Conservation (phyloP, 2,113 vertebrate genomes). For the Erinaceus europaeus region DNA sequence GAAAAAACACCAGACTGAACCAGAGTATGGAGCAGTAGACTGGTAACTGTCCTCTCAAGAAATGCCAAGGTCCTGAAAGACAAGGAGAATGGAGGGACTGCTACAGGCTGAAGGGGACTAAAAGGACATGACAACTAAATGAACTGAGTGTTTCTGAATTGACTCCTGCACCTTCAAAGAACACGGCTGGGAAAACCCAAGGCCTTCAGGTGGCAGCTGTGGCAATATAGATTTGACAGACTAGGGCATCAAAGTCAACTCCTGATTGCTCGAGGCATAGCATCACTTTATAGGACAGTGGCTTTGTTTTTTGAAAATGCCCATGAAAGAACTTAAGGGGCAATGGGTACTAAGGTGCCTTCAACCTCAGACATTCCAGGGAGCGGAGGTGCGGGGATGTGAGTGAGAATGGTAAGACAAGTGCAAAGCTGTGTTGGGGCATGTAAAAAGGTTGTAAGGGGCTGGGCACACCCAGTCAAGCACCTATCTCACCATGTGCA, state of each 20-base stretch:
- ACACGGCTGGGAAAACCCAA: fast-evolving
- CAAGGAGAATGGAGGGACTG: neutral
- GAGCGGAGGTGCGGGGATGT: neutral
- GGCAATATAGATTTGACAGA: neutral
- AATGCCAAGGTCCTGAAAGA: neutral
- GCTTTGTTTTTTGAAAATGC: neutral
- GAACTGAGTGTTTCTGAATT: neutral
- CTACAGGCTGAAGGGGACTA: neutral
- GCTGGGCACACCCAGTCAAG: too few relatives aligned
- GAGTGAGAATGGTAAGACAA: neutral
- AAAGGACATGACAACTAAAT: neutral
- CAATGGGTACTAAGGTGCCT: neutral
- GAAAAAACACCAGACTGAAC: neutral
- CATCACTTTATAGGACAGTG: neutral
- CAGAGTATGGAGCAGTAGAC: neutral
- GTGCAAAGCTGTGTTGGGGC: too few relatives aligned
- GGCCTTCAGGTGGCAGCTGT: fast-evolving
- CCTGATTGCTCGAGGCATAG: neutral
- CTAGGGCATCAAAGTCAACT: neutral
- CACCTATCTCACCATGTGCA: too few relatives aligned
- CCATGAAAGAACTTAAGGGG: neutral
- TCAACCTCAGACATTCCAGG: neutral
- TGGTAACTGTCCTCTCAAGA: neutral
- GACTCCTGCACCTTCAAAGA: neutral
- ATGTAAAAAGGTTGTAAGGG: too few relatives aligned